Evolutionary conservation across 2,797 vertebrate genomes (phyloP), one percentile per base, ranked within the genome.

Genomic region (Oreonectes daqikongensis): DNA sequence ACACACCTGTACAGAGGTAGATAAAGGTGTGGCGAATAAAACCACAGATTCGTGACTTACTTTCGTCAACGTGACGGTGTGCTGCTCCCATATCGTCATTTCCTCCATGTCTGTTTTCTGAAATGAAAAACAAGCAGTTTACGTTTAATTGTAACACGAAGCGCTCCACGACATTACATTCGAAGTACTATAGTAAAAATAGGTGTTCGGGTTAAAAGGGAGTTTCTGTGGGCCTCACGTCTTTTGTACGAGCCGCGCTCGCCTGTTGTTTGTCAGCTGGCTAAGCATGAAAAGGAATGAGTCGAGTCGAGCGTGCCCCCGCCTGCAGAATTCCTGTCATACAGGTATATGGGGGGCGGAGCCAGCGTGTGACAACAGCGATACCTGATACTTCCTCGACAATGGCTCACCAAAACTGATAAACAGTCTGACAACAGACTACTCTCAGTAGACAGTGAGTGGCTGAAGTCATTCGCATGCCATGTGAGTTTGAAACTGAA

Each of bases 1-100:
- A 48, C 64, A 46, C 73, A 76, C 73, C 64, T 67, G 64, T 18
- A 14, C n/a, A 22, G 14, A 50, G 26, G 38, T 3, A 44, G 40
- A 59, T 59, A 57, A 46, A 52, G 46, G 75, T 26, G 53, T 52
- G 75, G 46, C 8, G 2, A 67, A 63, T 38, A 17, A 28, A 61
- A 38, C 53, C 44, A 24, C 66, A 11, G 11, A 32, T 22, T 30
- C 12, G 0, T 28, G 38, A 87, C 93, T 94, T 89, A 96, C 97
- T 91, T 94, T 95, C 89, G 55, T 91, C 20, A 99, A 83, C 0
- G 93, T 96, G 85, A 96, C 92, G 0, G 97, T 98, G 65, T 98
- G 93, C 87, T 98, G 96, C 86, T 99, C 96, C 97, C 97, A 98
- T 91, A 99, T 97, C 28, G 90, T 91, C 90, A 98, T 89, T 83